These are phyloP conservation scores for Barnardius zonarius DNA, from an alignment of 2,113 vertebrate species.

Conservation along the genomic window DNA sequence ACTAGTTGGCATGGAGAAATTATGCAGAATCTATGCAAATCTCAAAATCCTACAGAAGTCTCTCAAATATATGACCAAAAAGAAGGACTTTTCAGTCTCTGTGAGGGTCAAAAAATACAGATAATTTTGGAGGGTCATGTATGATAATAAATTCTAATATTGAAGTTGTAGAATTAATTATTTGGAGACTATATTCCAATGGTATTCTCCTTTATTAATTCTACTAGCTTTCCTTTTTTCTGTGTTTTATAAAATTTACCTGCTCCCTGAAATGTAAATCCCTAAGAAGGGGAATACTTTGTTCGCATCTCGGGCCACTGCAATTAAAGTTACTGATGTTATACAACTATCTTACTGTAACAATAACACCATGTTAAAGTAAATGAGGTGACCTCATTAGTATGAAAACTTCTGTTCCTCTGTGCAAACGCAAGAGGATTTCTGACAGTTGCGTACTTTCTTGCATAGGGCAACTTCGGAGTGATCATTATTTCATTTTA, in stretches of 20 bases:
- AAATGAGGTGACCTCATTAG: background rate
- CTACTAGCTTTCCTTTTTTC: background rate
- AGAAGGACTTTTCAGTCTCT: background rate
- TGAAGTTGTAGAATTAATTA: conserved; percentile 19
- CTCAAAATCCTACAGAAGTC: background rate
- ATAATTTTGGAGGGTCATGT: background rate
- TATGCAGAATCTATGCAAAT: background rate
- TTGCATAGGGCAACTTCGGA: conserved; percentile 1
- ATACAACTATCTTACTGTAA: background rate
- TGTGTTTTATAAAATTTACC: background rate
- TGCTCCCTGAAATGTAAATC: background rate
- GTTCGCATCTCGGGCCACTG: background rate
- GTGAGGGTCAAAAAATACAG: conserved; percentile 6
- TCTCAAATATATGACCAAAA: background rate
- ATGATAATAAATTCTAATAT: background rate
- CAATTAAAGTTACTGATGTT: background rate
- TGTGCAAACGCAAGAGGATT: background rate
- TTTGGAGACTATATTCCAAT: background rate
- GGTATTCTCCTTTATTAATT: conserved; percentile 4
- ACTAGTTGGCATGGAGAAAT: background rate
- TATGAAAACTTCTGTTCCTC: background rate
- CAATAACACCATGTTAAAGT: background rate
- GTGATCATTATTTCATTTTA: background rate
- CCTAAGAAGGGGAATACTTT: background rate
- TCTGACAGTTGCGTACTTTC: background rate